Conservation (phyloP, 53 echinoderm and acorn worm species). For the Actinopyga echinites region DNA sequence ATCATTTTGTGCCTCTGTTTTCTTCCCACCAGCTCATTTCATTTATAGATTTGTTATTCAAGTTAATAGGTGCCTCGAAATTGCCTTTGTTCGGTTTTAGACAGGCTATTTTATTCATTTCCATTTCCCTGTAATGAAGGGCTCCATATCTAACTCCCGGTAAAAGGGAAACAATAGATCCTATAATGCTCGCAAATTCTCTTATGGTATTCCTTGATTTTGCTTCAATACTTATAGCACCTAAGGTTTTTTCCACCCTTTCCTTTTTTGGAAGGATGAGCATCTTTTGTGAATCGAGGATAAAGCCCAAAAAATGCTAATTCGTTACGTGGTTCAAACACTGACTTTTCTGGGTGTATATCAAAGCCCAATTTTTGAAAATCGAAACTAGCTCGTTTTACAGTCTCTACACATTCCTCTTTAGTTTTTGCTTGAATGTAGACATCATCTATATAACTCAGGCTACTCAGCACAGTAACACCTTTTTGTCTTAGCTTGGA, state of each 20-base stretch:
- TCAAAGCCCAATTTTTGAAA: not conserved
- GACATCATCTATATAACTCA: not conserved
- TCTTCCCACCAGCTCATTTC: conserved; percentile 23
- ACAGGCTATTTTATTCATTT: not conserved
- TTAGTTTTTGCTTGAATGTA: not conserved
- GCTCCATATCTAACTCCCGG: not conserved
- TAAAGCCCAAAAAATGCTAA: not conserved
- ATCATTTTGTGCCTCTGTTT: not conserved
- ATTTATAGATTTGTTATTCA: not conserved
- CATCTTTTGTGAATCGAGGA: not conserved
- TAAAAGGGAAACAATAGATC: not conserved
- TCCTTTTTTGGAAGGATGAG: not conserved
- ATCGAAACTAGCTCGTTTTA: not conserved
- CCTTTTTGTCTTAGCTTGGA: not conserved
- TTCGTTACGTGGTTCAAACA: not conserved
- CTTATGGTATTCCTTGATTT: not conserved
- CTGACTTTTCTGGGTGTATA: not conserved
- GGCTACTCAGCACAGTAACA: not conserved
- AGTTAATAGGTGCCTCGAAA: not conserved
- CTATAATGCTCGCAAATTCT: conserved; percentile 2
- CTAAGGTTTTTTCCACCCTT: not conserved
- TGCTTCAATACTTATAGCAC: not conserved
- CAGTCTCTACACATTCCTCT: not conserved
- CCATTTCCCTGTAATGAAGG: not conserved
- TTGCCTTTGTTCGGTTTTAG: not conserved